phyloP scores from a whole-genome alignment of 2,113 vertebrate species.

The Gymnarchus niloticus region DNA sequence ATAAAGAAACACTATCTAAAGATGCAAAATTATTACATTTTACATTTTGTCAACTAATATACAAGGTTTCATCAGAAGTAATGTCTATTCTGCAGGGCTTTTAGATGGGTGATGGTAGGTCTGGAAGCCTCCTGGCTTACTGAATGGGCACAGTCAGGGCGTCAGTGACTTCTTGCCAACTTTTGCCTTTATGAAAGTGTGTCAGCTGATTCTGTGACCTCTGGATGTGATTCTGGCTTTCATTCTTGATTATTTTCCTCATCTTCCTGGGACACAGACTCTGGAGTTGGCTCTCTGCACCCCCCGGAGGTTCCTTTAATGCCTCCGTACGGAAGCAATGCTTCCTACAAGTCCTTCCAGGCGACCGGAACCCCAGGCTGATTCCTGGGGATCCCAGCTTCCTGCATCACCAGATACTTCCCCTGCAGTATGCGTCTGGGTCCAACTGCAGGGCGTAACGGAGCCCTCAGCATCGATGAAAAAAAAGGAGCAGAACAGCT shows the following conservation, averaged over 20 bases:
- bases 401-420: neutral
- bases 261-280: neutral
- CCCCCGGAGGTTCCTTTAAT: conserved; percentile 25
- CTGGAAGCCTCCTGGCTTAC: neutral
- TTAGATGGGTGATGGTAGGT: neutral
- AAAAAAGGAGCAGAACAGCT: conserved; percentile 8
- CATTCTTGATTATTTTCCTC: conserved; percentile 32
- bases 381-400: neutral
- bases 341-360: conserved; percentile 16
- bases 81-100: neutral
- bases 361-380: neutral
- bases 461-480: neutral
- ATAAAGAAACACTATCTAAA: neutral
- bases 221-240: conserved; percentile 26
- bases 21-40: neutral
- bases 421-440: conserved; percentile 6
- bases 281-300: conserved; percentile 12
- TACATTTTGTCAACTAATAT: neutral
- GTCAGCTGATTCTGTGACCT: neutral
- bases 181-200: neutral
- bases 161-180: conserved; percentile 15
- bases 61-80: neutral
- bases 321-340: conserved; percentile 10
- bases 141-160: neutral
- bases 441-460: conserved; percentile 24